These are phyloP conservation scores for Entomyzon cyanotis DNA, from an alignment of 2,113 vertebrate species.

Conservation along the genomic window DNA sequence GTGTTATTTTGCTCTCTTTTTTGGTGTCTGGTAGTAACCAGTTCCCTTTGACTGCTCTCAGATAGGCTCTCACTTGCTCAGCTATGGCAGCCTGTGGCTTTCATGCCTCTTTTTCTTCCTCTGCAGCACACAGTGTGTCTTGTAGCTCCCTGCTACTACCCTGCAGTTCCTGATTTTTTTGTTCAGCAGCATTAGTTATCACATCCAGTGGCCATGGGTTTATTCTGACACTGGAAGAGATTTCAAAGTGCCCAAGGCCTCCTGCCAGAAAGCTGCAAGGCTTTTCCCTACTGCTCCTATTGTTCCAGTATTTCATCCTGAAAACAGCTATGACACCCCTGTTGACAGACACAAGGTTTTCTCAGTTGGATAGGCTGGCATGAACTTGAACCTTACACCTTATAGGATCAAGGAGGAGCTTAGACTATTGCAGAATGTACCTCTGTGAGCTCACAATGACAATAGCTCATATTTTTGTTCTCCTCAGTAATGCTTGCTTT, in stretches of 20 bases:
- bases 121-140: not conserved
- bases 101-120: not conserved
- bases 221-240: not conserved
- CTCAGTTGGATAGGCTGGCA: not conserved
- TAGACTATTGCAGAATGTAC: not conserved
- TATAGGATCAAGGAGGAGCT: not conserved
- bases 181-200: not conserved
- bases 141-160: not conserved
- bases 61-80: not conserved
- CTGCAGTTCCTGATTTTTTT: not conserved
- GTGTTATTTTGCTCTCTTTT: not conserved
- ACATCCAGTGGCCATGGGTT: not conserved
- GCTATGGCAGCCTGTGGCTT: not conserved
- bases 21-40: not conserved
- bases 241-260: not conserved
- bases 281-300: not conserved
- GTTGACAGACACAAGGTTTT: not conserved
- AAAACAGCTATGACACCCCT: not conserved
- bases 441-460: not conserved
- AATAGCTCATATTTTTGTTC: not conserved
- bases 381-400: not conserved
- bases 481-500: not conserved
- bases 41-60: not conserved
- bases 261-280: not conserved
- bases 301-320: not conserved